Base-by-base conservation (phyloP, 2,888 invertebrate genomes). In the Unio delphinus region DNA sequence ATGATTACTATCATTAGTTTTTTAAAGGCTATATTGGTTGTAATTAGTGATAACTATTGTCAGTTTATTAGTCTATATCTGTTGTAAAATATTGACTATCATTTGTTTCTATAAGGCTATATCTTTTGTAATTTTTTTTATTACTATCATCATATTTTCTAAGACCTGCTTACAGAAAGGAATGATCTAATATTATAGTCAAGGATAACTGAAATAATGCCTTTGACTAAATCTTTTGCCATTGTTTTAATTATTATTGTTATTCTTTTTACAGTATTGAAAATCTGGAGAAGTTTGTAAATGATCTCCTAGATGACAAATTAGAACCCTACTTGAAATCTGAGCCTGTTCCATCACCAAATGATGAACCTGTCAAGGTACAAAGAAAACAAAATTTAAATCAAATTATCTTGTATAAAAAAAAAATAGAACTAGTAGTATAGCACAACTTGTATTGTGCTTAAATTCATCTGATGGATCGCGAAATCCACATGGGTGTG, bases 271-370 rank as follows among this genome's bases (percentile, higher is more conserved):
- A 70, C 91, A 95, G 95, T 78, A 92, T 97, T 79, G 98, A 98
- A 68, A 93, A 92, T 85, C 93, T 99, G 73, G 94, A 95, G 83
- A 89, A 93, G 58, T 99, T 99, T 92, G 92, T 96, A 61, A 94
- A 94, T 81, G 94, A 96, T 86, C 90, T 98, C 61, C 91, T 95
- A 75, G 94, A 92, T 72, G 96, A 94, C 64, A 94, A 95, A 82
- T 90, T 99, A 79, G 96, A 96, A 86, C 94, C 98, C 0, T 98
- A 95, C 91, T 90, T 99, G 79, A 99, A 99, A 91, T 99, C 99
- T 0, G 99, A 99, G 89, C 91, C 95, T 0, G 91, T 98, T 55
- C 99, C 99, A 5, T 95, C 94, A 73, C 92, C 92, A 73, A 96
- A 96, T 87, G 94, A 94, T 84, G 85, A 94, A 30, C 85, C 88